phyloP scores from a whole-genome alignment of 2,797 vertebrate genomes.

The Anguilla megastoma region DNA sequence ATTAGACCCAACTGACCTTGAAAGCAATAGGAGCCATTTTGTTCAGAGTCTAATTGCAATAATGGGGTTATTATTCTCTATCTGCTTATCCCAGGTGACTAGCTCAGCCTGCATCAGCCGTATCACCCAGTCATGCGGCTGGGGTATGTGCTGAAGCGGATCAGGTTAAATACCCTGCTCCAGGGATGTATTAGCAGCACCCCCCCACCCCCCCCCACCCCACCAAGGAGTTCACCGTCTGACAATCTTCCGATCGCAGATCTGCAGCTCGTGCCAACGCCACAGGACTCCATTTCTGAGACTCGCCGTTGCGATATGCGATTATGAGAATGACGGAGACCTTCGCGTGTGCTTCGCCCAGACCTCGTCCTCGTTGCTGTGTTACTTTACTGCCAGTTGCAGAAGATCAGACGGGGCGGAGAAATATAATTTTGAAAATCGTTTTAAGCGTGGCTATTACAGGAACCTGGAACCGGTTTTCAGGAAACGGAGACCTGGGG shows the following conservation, averaged over 20 bases:
- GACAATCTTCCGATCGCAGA: neutral
- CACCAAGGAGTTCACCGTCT: neutral
- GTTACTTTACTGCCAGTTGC: too few relatives aligned
- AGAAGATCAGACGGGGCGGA: too few relatives aligned
- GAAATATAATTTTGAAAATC: too few relatives aligned
- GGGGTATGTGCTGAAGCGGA: neutral
- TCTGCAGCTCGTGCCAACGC: neutral
- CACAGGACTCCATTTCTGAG: neutral
- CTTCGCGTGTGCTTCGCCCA: neutral
- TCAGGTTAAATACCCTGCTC: neutral
- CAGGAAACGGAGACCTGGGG: too few relatives aligned
- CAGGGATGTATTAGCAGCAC: neutral
- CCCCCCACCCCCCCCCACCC: neutral
- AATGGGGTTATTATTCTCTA: slow-evolving; percentile 5
- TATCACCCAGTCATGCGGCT: neutral
- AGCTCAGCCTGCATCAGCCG: neutral
- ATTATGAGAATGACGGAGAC: neutral
- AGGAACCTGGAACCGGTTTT: too few relatives aligned
- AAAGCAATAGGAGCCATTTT: neutral
- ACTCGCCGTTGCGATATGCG: neutral
- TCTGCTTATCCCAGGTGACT: neutral
- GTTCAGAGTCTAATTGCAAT: slow-evolving; percentile 1
- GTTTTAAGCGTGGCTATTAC: too few relatives aligned
- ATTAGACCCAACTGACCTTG: neutral
- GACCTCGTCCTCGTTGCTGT: too few relatives aligned